Evolutionary conservation across 2,113 vertebrate species (phyloP).

Genomic region (Crocuta crocuta): DNA sequence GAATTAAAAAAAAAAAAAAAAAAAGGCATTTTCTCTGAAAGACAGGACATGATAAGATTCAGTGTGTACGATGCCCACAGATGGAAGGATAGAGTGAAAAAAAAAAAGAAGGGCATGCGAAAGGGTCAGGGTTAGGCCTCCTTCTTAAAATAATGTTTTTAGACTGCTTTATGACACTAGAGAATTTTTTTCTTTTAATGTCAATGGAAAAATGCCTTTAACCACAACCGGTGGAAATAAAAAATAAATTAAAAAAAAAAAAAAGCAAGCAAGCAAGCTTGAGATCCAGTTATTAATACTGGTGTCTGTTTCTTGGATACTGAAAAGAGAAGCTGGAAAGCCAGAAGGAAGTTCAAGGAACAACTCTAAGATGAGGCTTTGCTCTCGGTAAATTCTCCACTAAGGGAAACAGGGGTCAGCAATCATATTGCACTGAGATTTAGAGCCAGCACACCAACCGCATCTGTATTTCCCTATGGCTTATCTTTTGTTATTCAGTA

Average conservation of each 20-base stretch:
- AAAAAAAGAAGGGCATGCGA: background rate
- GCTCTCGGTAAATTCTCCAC: background rate
- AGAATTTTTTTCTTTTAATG: background rate
- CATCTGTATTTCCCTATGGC: background rate
- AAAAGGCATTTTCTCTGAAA: background rate
- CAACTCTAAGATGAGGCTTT: background rate
- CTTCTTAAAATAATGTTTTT: conserved; percentile 30
- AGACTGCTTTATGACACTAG: background rate
- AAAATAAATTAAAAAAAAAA: background rate
- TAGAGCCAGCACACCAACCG: background rate
- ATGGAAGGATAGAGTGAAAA: background rate
- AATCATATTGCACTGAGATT: background rate
- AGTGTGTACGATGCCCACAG: background rate
- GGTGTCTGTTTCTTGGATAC: background rate
- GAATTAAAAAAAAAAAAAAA: background rate
- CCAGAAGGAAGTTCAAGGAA: conserved; percentile 51
- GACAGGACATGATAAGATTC: background rate
- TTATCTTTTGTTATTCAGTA: background rate
- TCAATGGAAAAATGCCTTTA: background rate
- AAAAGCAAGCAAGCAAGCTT: too few relatives aligned
- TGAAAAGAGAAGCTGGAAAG: conserved; percentile 42
- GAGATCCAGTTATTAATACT: background rate
- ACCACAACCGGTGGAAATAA: background rate
- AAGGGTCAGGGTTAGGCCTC: background rate
- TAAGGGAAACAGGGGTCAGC: background rate